Conservation (phyloP, 2,888 invertebrate genomes). For the Caenorhabditis sp. region DNA sequence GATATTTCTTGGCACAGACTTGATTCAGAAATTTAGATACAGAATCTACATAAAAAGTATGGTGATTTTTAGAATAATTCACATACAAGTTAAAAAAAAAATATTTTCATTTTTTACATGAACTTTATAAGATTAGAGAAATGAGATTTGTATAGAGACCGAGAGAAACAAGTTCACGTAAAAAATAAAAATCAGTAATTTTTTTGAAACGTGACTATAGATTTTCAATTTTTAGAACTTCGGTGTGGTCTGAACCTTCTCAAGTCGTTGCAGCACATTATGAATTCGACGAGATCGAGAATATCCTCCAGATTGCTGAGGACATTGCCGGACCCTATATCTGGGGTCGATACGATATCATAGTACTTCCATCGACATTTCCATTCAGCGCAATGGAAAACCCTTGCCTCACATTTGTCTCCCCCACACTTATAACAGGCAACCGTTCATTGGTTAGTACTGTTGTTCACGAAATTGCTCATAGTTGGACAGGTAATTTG, state of each 20-base stretch:
- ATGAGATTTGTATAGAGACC: too few relatives aligned
- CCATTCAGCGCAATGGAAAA: neutral
- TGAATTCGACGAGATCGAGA: neutral
- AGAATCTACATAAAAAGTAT: too few relatives aligned
- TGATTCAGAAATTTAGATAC: too few relatives aligned
- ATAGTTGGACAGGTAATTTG: neutral
- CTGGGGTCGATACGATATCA: neutral
- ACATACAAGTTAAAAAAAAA: too few relatives aligned
- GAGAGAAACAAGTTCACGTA: too few relatives aligned
- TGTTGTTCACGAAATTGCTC: neutral
- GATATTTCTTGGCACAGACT: too few relatives aligned
- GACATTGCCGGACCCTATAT: neutral
- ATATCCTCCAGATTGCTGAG: neutral
- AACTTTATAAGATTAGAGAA: too few relatives aligned
- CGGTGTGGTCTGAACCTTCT: neutral
- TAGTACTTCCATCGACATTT: neutral
- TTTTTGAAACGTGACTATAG: too few relatives aligned
- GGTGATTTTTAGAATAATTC: too few relatives aligned
- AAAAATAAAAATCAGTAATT: neutral
- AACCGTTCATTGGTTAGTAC: neutral
- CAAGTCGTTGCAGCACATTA: neutral
- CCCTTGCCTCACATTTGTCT: neutral
- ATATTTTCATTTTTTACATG: too few relatives aligned
- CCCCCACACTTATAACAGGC: neutral
- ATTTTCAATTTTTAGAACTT: neutral